Evolutionary conservation across 1,140 invertebrate genomes (phyloP), one percentile per base, ranked within the genome.

Genomic region (Metopolophium dirhodum): DNA sequence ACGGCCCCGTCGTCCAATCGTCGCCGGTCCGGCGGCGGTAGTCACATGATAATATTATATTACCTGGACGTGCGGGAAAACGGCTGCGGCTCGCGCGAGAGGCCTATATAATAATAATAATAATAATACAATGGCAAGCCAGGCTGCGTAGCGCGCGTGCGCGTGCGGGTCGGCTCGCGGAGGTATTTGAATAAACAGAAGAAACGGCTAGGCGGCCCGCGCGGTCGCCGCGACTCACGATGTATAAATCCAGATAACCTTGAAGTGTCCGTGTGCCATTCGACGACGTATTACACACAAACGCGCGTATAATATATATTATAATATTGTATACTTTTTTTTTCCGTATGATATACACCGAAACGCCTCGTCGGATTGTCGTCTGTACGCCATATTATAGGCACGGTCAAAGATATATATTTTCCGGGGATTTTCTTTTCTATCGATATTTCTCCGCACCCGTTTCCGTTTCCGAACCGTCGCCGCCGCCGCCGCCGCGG

Each of bases 231-330:
- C 49, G 57, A 54, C 68, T 86, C 82, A 93, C 91, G 91, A 88
- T 54, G 37, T 41, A 92, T 92, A 93, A 93, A 93, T 93, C 91
- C 47, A 30, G 91, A 93, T 93, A 93, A 85, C 91, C 91, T 93
- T 93, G 91, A 93, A 93, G 51, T 86, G 91, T 93, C 82, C 91
- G 37, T 57, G 49, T 93, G 91, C 82, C 91, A 85, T 93, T 93
- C 91, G 91, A 93, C 54, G 61, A 92, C 47, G 49, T 93, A 68
- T 90, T 61, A 90, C 41, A 90, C 49, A 51, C 41, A 90, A n/a
- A 51, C 87, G 37, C 26, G 54, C 88, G 35, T 35, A 89, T 26
- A 47, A 77, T 77, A n/a, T 68, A 57, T 57, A 57, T 57, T 61
- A 57, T 57, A 26, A 57, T 57, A 57, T 26, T 57, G 30, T 61